Evolutionary conservation across 2,888 invertebrate species (phyloP).

Genomic region (Hyposoter dolosus): DNA sequence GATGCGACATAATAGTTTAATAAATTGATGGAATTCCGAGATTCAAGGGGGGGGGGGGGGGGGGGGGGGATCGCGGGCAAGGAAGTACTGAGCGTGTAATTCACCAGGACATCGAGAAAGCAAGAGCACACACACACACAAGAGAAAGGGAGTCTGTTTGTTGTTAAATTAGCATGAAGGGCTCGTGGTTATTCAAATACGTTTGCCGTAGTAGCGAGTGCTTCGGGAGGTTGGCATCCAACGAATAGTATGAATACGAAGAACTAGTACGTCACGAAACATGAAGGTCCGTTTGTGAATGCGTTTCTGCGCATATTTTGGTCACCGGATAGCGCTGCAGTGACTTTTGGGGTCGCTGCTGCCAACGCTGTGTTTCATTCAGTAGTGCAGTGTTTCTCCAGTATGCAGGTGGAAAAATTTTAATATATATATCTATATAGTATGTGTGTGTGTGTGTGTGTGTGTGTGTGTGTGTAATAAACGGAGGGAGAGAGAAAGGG

Average conservation of each 20-base stretch:
- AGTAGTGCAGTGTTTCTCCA: neutral
- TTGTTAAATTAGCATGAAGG: conserved; percentile 57
- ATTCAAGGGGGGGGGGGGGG: neutral
- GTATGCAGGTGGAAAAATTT: neutral
- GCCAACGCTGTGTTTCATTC: conserved; percentile 14
- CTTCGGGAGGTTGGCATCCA: conserved; percentile 36
- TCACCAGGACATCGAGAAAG: conserved; percentile 14
- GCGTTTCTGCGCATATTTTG: conserved; percentile 28
- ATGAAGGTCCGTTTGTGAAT: conserved; percentile 38
- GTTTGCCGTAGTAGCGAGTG: conserved; percentile 50
- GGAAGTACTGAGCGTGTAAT: neutral
- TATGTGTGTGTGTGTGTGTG: neutral
- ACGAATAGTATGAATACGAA: conserved; percentile 29
- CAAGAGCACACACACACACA: neutral
- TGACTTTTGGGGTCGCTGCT: conserved; percentile 21
- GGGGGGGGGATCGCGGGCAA: too few species aligned
- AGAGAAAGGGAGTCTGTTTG: conserved; percentile 24
- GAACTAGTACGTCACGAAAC: conserved; percentile 24
- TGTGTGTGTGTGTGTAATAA: neutral
- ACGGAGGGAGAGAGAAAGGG: conserved; percentile 19
- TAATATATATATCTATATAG: neutral
- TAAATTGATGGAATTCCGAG: neutral
- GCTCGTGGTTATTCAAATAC: conserved; percentile 64
- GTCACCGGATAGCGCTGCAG: conserved; percentile 29
- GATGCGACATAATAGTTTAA: neutral